A percentile compares a stretch with the other conserved stretches of the same genome.
Conservation (phyloP, 2,113 vertebrate species). For the Onychostruthus taczanowskii region DNA sequence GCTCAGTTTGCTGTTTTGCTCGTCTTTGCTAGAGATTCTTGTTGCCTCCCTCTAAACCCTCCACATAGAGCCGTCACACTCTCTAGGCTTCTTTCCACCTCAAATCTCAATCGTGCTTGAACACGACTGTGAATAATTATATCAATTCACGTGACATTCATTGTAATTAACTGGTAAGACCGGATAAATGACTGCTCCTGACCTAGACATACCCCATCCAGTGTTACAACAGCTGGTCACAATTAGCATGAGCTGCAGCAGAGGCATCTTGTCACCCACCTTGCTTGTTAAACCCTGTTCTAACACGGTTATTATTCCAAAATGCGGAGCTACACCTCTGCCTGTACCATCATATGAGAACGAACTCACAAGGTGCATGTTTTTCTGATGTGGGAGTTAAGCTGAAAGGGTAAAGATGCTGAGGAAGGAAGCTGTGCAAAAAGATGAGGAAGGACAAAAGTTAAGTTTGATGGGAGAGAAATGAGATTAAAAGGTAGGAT, state of each 20-base stretch:
- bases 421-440: neutral
- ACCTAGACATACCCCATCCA: neutral
- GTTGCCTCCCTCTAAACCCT: neutral
- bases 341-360: neutral
- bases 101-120: neutral
- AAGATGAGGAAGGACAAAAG: neutral
- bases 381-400: neutral
- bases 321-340: neutral
- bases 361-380: neutral
- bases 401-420: neutral
- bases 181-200: neutral
- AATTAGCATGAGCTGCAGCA: neutral
- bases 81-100: neutral
- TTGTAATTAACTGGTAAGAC: neutral
- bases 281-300: neutral
- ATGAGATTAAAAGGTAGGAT: neutral
- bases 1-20: neutral
- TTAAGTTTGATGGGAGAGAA: neutral
- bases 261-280: neutral
- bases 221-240: neutral
- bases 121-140: neutral
- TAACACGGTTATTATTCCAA: neutral
- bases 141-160: neutral
- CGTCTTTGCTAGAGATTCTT: neutral
- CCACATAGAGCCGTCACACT: accelerated